phyloP scores from a whole-genome alignment of 2,113 vertebrate species.

The Uropsilus gracilis region DNA sequence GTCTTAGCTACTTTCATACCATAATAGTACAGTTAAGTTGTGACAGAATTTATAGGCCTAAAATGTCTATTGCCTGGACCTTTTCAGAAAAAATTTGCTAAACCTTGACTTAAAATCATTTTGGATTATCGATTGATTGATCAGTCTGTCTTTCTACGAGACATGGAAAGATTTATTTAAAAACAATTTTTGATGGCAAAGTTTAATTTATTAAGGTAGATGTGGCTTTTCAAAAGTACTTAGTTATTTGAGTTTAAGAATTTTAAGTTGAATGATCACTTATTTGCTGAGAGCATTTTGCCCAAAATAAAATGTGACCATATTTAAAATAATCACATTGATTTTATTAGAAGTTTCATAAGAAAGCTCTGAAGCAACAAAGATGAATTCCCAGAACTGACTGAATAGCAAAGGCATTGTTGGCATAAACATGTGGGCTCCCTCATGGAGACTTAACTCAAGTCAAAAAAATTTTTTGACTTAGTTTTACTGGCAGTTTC shows the following conservation, averaged over 20 bases:
- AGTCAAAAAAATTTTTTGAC: background rate
- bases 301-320: background rate
- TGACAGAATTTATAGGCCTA: background rate
- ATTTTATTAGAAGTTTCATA: background rate
- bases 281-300: constrained; percentile 5
- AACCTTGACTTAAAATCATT: background rate
- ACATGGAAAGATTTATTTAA: background rate
- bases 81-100: constrained; percentile 13
- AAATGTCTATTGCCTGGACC: background rate
- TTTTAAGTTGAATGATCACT: background rate
- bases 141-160: background rate
- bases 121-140: background rate
- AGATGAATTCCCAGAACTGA: background rate
- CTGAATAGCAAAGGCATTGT: background rate
- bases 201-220: constrained; percentile 15
- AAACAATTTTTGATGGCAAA: background rate
- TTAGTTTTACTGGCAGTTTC: background rate
- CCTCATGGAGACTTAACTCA: background rate
- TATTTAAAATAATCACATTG: background rate
- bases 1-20: background rate
- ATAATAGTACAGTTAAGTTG: background rate
- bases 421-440: background rate
- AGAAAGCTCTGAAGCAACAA: background rate
- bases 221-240: constrained; percentile 1
- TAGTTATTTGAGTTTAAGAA: background rate